Percentiles rank a stretch among this genome's conserved stretches.
Conservation (phyloP, 2,113 vertebrate genomes). For the Edolisoma coerulescens region DNA sequence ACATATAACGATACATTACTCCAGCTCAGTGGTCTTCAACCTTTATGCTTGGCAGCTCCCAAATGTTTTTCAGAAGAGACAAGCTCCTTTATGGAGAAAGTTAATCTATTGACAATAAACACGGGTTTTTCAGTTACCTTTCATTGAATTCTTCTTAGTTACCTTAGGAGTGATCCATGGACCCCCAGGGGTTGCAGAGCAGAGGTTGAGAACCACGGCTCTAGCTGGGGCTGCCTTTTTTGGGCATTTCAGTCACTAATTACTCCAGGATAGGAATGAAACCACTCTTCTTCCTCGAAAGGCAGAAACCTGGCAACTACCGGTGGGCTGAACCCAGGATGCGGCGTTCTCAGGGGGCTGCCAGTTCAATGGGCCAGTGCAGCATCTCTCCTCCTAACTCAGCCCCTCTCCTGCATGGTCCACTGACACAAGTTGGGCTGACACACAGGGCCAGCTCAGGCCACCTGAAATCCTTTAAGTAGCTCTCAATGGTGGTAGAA, state of each 20-base stretch:
- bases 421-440: neutral
- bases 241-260: neutral
- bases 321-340: neutral
- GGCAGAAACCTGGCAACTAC: neutral
- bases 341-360: neutral
- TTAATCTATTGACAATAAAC: slow-evolving; percentile 28
- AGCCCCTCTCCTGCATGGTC: neutral
- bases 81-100: neutral
- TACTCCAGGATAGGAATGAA: neutral
- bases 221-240: neutral
- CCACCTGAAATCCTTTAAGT: neutral
- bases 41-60: neutral
- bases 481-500: neutral
- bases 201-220: neutral
- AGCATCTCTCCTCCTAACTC: neutral
- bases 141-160: slow-evolving; percentile 22
- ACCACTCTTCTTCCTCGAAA: slow-evolving; percentile 13
- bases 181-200: neutral
- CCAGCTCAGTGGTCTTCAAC: slow-evolving; percentile 36
- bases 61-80: slow-evolving; percentile 1
- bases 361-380: neutral
- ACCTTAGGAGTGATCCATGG: neutral
- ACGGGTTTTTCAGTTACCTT: neutral
- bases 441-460: neutral
- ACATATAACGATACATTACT: slow-evolving; percentile 33